Conservation (phyloP, 2,797 vertebrate species). For the Typhlichthys eigenmanni region DNA sequence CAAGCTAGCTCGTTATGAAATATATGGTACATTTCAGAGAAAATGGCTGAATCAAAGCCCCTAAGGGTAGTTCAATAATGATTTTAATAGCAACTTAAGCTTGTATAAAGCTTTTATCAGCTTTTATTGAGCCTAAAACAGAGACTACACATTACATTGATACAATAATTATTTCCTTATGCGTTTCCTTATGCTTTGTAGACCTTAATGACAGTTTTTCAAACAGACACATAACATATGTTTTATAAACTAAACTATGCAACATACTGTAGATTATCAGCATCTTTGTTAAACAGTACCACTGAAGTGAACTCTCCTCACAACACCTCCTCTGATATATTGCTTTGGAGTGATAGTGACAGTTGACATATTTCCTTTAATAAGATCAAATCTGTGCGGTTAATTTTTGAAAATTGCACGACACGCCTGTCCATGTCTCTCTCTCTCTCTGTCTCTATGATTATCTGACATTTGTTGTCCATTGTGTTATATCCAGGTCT, state of each 20-base stretch:
- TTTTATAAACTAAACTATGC: too few species aligned
- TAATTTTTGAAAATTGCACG: too few species aligned
- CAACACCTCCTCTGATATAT: background rate
- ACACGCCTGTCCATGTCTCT: background rate
- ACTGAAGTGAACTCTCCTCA: too few species aligned
- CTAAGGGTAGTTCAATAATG: constrained; percentile 7
- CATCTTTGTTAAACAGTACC: too few species aligned
- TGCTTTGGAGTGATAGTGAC: constrained; percentile 15
- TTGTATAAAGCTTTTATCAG: constrained; percentile 15
- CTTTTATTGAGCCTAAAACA: background rate
- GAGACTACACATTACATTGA: background rate
- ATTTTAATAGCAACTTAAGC: constrained; percentile 24
- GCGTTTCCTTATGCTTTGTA: too few species aligned
- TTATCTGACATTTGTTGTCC: constrained; percentile 10
- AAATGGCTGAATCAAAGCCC: too few species aligned
- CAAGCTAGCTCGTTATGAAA: constrained; percentile 10
- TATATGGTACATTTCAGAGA: background rate
- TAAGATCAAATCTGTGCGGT: constrained; percentile 26
- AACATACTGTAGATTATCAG: too few species aligned
- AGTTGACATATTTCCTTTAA: background rate
- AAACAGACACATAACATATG: background rate
- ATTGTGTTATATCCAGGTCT: background rate
- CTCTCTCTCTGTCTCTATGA: background rate
- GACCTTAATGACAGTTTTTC: background rate
- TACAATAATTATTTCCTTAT: background rate